phyloP scores from a whole-genome alignment of 2,888 invertebrate species.

The Drosophila ezoana region DNA sequence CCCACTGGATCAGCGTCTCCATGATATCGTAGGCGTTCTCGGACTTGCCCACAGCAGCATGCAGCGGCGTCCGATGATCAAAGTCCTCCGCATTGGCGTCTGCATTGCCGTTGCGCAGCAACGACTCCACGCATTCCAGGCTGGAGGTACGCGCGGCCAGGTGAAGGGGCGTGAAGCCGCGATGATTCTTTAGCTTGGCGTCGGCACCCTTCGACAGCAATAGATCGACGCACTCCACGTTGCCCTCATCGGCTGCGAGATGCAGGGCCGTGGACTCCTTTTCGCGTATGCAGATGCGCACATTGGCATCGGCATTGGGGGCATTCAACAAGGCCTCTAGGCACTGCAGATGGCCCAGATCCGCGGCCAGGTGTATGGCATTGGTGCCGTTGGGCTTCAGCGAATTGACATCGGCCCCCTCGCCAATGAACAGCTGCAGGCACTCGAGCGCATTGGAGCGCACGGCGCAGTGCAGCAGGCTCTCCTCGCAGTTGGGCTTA shows the following conservation, averaged over 20 bases:
- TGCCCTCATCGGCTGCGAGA: slow-evolving; percentile 94
- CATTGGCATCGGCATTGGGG: slow-evolving; percentile 90
- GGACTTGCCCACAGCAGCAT: slow-evolving; percentile 94
- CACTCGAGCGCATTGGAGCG: slow-evolving; percentile 93
- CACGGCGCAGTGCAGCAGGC: slow-evolving; percentile 93
- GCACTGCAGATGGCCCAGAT: slow-evolving; percentile 91
- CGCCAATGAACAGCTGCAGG: slow-evolving; percentile 90
- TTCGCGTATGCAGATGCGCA: slow-evolving; percentile 89
- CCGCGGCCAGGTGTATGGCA: slow-evolving; percentile 92
- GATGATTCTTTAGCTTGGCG: slow-evolving; percentile 90
- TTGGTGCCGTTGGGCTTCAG: slow-evolving; percentile 91
- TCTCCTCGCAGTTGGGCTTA: slow-evolving; percentile 90
- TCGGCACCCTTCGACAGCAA: slow-evolving; percentile 91
- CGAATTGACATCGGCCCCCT: slow-evolving; percentile 91
- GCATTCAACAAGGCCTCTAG: slow-evolving; percentile 91
- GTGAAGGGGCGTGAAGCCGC: slow-evolving; percentile 94
- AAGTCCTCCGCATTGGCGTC: slow-evolving; percentile 92
- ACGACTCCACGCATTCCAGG: slow-evolving; percentile 91
- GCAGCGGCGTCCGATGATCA: slow-evolving; percentile 92
- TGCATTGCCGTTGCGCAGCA: slow-evolving; percentile 90
- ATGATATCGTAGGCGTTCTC: slow-evolving; percentile 92
- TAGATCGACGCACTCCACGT: slow-evolving; percentile 91
- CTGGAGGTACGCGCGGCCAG: slow-evolving; percentile 92
- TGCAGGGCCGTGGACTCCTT: slow-evolving; percentile 93
- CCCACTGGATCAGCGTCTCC: slow-evolving; percentile 91